Evolutionary conservation across 2,797 vertebrate species (phyloP), one percentile per base, ranked within the genome.

Genomic region (Hephaestus fuliginosus): DNA sequence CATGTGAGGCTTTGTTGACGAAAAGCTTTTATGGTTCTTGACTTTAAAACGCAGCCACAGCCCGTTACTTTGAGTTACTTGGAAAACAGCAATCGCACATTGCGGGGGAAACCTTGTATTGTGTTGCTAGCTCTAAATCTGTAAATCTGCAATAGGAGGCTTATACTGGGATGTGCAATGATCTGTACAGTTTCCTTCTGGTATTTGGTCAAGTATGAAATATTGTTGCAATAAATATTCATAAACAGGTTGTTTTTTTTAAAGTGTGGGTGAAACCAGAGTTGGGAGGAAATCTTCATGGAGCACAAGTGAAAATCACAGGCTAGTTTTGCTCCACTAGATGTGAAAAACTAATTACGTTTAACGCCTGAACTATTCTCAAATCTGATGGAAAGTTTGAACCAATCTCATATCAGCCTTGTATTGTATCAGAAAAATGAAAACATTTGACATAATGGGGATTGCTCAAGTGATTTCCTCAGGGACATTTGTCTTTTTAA

Each of bases 1-100:
- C 81, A 82, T 51, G 52, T 33, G 22, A 86, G 76, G 69, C 85
- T 81, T 51, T 88, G 87, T 84, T 88, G 87, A 86, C 68, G 9
- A 83, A 86, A 81, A 77, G 57, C 18, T 73, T 78, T 74, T 57
- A 64, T 30, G 44, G 64, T 71, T 80, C 71, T 63, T 73, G 74
- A 71, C 44, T 57, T 56, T 69, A 43, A 79, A 84, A 81, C 33
- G 28, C 62, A 33, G 57, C 69, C 62, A 49, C 13, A n/a, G 43
- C 33, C 53, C 0, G 12, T 83, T 76, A 69, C 61, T 60, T 77
- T 61, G 66, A 73, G 55, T n/a, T 55, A 20, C 52, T 58, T 58
- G 14, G 22, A 73, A 67, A 74, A 71, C 43, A 70, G 25, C 4
- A 15, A 39, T 43, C 53, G 12, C 15, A 60, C 39, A 22, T 57